These are phyloP conservation scores for Cynopterus brachyotis DNA, from an alignment of 2,113 vertebrate genomes.

Conservation along the genomic window DNA sequence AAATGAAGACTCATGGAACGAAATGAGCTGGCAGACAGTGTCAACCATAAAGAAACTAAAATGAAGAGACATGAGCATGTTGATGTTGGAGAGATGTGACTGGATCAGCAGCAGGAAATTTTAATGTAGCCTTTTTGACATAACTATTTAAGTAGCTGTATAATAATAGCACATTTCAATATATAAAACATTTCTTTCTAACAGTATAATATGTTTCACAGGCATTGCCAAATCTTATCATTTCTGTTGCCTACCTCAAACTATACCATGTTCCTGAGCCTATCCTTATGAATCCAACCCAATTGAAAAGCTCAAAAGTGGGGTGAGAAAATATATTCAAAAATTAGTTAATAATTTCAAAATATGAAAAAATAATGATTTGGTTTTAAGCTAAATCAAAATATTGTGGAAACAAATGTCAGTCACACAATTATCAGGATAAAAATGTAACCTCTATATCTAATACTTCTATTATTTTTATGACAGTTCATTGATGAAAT, in stretches of 20 bases:
- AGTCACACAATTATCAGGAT: not conserved
- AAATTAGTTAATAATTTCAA: conserved; percentile 42
- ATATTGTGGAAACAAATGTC: not conserved
- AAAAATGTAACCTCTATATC: not conserved
- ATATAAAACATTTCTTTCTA: not conserved
- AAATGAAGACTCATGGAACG: conserved; percentile 32
- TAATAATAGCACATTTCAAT: not conserved
- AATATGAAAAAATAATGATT: not conserved
- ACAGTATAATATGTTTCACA: not conserved
- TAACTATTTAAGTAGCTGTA: not conserved
- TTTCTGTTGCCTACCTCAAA: not conserved
- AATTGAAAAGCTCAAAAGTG: not conserved
- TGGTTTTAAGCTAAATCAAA: conserved; percentile 21
- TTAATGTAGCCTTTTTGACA: not conserved
- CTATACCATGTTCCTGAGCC: not conserved
- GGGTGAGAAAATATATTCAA: not conserved
- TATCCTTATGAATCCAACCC: not conserved
- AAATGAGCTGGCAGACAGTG: not conserved
- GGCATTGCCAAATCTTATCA: not conserved
- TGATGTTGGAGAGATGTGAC: not conserved
- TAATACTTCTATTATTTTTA: not conserved
- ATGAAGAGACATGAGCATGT: not conserved
- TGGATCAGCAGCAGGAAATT: not conserved
- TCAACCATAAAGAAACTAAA: not conserved
- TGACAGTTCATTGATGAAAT: not conserved